Percentiles rank a stretch among this genome's conserved stretches.
Evolutionary conservation across 2,888 invertebrate species (phyloP).

Genomic region (Ellobium chinense): DNA sequence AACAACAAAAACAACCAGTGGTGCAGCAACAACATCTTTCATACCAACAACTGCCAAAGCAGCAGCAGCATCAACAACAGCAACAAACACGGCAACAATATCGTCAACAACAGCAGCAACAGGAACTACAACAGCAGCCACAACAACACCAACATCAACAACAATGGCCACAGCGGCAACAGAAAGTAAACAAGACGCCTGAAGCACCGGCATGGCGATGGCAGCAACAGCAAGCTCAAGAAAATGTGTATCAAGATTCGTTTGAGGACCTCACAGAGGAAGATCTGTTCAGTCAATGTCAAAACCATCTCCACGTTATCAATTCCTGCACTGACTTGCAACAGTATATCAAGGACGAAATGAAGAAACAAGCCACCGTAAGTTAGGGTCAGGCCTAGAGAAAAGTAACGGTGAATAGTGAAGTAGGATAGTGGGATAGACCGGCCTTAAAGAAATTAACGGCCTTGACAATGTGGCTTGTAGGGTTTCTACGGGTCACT

Average conservation of each 20-base stretch:
- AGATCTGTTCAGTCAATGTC: slow-evolving; percentile 16
- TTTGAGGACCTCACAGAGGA: not conserved
- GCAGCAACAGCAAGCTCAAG: not conserved
- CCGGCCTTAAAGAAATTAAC: no score
- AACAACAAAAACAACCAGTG: not conserved
- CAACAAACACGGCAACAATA: not conserved
- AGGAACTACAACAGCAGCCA: not conserved
- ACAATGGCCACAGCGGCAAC: not conserved
- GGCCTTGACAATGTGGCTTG: no score
- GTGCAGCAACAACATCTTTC: not conserved
- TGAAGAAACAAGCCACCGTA: slow-evolving; percentile 28
- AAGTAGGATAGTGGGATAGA: no score
- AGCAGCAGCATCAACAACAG: not conserved
- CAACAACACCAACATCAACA: no score
- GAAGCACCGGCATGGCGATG: not conserved
- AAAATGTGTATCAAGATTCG: not conserved
- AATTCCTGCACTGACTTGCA: slow-evolving; percentile 67
- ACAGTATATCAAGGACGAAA: slow-evolving; percentile 18
- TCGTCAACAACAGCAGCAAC: not conserved
- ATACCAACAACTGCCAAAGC: not conserved
- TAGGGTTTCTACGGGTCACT: no score
- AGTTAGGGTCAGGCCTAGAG: no score
- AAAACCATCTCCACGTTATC: slow-evolving; percentile 24
- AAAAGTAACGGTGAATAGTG: no score
- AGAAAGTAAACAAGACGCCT: not conserved